Percentiles rank a stretch among this genome's conserved stretches.
These are phyloP conservation scores for Stenchaetothrips biformis DNA, from an alignment of 2,888 invertebrate genomes.

Conservation along the genomic window DNA sequence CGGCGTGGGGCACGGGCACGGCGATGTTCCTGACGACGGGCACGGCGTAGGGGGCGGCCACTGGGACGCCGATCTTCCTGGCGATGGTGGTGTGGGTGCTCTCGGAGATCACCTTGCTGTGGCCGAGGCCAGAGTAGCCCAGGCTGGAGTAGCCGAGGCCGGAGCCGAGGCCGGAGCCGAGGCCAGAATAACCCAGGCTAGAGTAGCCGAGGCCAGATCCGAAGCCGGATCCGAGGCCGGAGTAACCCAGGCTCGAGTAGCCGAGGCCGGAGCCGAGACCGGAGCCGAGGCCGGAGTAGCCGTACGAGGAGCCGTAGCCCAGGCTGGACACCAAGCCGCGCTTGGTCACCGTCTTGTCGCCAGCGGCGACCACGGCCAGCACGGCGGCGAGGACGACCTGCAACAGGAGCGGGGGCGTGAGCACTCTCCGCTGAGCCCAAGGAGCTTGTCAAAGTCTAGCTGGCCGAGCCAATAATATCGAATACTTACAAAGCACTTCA, in stretches of 20 bases:
- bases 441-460: too few species aligned
- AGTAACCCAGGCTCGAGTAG: constrained; percentile 12
- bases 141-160: constrained; percentile 11
- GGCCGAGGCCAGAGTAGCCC: constrained; percentile 9
- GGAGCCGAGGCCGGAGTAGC: constrained; percentile 18
- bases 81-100: constrained; percentile 15
- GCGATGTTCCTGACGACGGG: constrained; percentile 12
- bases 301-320: constrained; percentile 7
- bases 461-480: background rate
- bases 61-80: constrained; percentile 18
- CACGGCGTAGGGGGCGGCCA: constrained; percentile 10
- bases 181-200: background rate
- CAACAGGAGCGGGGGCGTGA: background rate
- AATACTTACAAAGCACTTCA: constrained; percentile 4
- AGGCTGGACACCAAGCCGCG: background rate
- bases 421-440: too few species aligned
- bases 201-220: background rate
- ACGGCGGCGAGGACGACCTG: constrained; percentile 8
- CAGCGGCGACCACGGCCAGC: constrained; percentile 10
- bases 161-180: constrained; percentile 15
- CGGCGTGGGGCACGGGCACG: constrained; percentile 9
- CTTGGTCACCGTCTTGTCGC: constrained; percentile 15
- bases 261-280: constrained; percentile 17
- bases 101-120: background rate
- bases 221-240: background rate